Evolutionary conservation across 2,113 vertebrate species (phyloP).

Genomic region (Arothron firmamentum): DNA sequence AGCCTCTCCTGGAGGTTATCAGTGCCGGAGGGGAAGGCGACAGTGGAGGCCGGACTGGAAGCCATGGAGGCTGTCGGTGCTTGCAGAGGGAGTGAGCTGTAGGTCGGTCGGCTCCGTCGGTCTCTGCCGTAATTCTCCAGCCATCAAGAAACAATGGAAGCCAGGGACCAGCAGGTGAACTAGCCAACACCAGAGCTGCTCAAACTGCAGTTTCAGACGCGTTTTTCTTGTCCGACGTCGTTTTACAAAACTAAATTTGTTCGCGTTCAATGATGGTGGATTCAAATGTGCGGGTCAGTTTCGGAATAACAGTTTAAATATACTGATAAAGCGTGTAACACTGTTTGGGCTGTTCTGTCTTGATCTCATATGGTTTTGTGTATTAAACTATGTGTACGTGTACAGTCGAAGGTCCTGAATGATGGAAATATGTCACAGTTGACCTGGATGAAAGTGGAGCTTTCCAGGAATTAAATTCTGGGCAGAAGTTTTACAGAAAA

Average conservation of each 20-base stretch:
- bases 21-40: conserved; percentile 35
- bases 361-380: no score
- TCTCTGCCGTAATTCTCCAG: conserved; percentile 8
- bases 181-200: not conserved
- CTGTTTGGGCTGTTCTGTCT: no score
- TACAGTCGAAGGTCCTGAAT: no score
- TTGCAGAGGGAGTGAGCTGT: conserved; percentile 44
- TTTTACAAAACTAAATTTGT: conserved; percentile 3
- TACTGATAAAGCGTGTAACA: not conserved
- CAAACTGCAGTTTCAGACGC: conserved; percentile 1
- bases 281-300: conserved; percentile 8
- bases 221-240: conserved; percentile 17
- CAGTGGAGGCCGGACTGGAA: conserved; percentile 35
- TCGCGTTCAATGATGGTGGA: conserved; percentile 14
- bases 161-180: not conserved
- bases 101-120: conserved; percentile 42
- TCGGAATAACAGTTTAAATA: not conserved
- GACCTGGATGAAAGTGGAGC: no score
- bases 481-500: no score
- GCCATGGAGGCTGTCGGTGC: conserved; percentile 54
- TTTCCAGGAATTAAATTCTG: no score
- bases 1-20: conserved; percentile 23
- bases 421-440: no score
- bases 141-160: conserved; percentile 37
- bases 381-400: no score